Percentiles rank a stretch among this genome's conserved stretches.
Conservation (phyloP, 2,888 invertebrate species). For the Drosophila nr. perissopoda region DNA sequence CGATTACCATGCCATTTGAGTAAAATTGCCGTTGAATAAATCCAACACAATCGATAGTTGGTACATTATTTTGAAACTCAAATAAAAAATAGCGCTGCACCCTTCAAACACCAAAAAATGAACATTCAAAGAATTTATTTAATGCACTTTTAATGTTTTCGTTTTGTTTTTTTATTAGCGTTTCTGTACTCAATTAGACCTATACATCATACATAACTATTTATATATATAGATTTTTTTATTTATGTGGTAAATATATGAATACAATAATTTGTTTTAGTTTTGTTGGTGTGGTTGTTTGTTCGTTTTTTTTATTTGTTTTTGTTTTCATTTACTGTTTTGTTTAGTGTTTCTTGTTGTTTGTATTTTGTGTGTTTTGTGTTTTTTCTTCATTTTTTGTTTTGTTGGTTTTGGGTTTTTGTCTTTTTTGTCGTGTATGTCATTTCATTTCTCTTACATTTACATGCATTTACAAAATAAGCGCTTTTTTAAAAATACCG, state of each 20-base stretch:
- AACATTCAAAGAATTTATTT: constrained; percentile 35
- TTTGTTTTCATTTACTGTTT: constrained; percentile 17
- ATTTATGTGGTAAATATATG: constrained; percentile 78
- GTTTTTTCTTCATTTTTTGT: constrained; percentile 11
- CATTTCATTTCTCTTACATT: constrained; percentile 79
- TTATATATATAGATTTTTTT: constrained; percentile 68
- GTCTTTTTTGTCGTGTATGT: constrained; percentile 40
- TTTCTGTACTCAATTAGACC: constrained; percentile 76
- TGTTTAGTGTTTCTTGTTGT: constrained; percentile 26
- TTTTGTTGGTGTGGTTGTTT: constrained; percentile 42
- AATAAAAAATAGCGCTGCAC: background rate
- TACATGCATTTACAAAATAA: constrained; percentile 85
- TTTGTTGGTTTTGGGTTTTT: constrained; percentile 37
- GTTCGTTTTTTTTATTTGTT: constrained; percentile 33
- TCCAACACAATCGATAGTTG: background rate
- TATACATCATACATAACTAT: constrained; percentile 80
- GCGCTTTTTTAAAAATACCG: constrained; percentile 85
- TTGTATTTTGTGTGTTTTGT: constrained; percentile 14
- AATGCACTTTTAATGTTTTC: constrained; percentile 75
- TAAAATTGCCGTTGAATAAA: background rate
- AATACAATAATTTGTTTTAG: constrained; percentile 76
- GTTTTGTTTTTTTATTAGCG: constrained; percentile 70
- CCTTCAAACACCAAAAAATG: background rate
- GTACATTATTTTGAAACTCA: background rate
- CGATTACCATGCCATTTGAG: background rate